Conservation (phyloP, 2,888 invertebrate genomes). For the Rotaria magnacalcarata region DNA sequence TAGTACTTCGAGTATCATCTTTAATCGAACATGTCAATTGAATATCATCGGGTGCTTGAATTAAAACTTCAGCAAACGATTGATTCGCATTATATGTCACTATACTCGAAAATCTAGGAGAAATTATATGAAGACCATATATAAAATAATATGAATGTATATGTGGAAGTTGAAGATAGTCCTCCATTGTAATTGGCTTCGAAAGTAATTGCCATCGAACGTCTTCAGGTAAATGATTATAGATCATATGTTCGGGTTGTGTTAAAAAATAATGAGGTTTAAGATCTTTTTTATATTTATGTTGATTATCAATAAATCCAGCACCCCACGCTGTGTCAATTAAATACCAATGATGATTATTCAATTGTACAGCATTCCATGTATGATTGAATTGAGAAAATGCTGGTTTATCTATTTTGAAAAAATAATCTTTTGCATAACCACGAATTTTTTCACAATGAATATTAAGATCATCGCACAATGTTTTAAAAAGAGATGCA, state of each 20-base stretch:
- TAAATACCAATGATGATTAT: conserved; percentile 37
- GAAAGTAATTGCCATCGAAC: conserved; percentile 9
- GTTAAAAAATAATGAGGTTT: conserved; percentile 39
- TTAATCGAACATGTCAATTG: neutral
- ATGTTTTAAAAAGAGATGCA: neutral
- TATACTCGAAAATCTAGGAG: neutral
- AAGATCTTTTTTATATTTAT: conserved; percentile 34
- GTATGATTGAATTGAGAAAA: conserved; percentile 38
- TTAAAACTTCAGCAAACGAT: neutral
- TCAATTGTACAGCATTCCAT: conserved; percentile 43
- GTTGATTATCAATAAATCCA: conserved; percentile 17
- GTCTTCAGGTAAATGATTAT: conserved; percentile 37
- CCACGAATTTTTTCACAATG: conserved; percentile 37
- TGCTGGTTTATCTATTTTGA: neutral
- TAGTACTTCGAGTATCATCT: neutral
- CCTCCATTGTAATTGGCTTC: conserved; percentile 4
- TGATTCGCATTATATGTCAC: neutral
- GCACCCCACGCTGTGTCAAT: conserved; percentile 41
- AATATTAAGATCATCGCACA: conserved; percentile 33
- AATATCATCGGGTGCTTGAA: neutral
- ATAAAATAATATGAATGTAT: neutral
- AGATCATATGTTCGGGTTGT: conserved; percentile 22
- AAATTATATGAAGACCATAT: neutral
- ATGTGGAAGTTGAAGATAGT: neutral
- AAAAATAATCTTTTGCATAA: conserved; percentile 35